Percentiles rank a stretch among this genome's conserved stretches.
These are phyloP conservation scores for Otis tarda DNA, from an alignment of 2,113 vertebrate species.

Conservation along the genomic window DNA sequence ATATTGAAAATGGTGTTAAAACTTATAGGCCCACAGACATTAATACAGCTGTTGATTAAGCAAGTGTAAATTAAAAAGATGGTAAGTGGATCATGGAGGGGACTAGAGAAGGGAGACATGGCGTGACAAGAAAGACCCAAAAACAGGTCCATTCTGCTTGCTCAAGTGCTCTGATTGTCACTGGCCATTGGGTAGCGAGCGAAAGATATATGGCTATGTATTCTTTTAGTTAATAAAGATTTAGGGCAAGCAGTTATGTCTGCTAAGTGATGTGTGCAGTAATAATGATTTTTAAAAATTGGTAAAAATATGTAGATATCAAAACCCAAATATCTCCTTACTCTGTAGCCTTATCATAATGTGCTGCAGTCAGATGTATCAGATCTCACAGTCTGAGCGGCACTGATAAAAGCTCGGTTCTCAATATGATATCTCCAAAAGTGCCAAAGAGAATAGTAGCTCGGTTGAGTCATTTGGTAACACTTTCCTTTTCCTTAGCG, in stretches of 20 bases:
- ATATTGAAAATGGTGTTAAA: not conserved
- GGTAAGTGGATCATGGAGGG: not conserved
- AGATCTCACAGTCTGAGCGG: not conserved
- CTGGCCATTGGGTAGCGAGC: not conserved
- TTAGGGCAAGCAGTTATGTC: not conserved
- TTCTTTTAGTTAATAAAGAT: not conserved
- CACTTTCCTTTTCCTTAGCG: not conserved
- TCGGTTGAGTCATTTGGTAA: not conserved
- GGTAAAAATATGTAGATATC: not conserved
- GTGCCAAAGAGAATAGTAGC: not conserved
- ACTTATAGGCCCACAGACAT: not conserved
- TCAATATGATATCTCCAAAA: not conserved
- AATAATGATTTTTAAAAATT: not conserved
- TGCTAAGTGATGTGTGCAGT: not conserved
- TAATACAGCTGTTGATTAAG: not conserved
- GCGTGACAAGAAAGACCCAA: not conserved
- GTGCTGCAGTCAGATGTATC: rapidly evolving
- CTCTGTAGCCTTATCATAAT: not conserved
- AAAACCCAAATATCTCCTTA: not conserved
- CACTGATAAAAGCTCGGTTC: not conserved
- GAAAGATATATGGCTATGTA: not conserved
- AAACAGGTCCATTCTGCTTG: not conserved
- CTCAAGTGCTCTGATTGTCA: not conserved
- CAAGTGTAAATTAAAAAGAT: not conserved
- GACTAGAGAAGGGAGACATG: not conserved